Evolutionary conservation across 2,113 vertebrate species (phyloP).

Genomic region (Cyphomyrus plagiostoma): DNA sequence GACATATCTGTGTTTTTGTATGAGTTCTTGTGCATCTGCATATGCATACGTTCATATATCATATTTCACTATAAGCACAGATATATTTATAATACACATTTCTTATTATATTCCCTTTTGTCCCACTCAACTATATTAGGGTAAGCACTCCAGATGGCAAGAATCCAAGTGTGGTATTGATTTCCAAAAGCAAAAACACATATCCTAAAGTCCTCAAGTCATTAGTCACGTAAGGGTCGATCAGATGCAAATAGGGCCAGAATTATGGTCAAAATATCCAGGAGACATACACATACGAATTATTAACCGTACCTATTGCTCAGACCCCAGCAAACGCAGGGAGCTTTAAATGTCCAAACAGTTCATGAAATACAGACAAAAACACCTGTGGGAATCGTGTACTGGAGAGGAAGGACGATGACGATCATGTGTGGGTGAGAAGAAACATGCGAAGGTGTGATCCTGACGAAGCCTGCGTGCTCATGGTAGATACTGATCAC

Average conservation of each 20-base stretch:
- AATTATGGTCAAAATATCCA: background rate
- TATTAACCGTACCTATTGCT: background rate
- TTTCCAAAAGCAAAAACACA: background rate
- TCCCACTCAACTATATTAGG: background rate
- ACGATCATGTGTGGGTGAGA: background rate
- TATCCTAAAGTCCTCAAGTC: background rate
- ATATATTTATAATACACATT: background rate
- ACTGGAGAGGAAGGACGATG: background rate
- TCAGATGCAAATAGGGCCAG: background rate
- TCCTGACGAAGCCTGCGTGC: background rate
- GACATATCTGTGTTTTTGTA: background rate
- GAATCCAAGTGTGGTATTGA: background rate
- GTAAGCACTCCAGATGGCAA: background rate
- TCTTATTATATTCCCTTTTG: background rate
- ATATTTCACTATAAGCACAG: background rate
- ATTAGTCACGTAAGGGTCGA: background rate
- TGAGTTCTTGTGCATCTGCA: background rate
- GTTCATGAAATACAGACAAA: background rate
- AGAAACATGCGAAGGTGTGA: background rate
- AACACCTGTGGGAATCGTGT: background rate
- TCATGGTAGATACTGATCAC: slow-evolving; percentile 32
- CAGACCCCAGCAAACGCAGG: background rate
- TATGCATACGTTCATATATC: background rate
- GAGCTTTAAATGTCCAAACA: background rate
- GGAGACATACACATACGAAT: background rate